Conservation (phyloP, 37 sponge, comb jelly and placozoan genomes). For the Bolinopsis microptera region DNA sequence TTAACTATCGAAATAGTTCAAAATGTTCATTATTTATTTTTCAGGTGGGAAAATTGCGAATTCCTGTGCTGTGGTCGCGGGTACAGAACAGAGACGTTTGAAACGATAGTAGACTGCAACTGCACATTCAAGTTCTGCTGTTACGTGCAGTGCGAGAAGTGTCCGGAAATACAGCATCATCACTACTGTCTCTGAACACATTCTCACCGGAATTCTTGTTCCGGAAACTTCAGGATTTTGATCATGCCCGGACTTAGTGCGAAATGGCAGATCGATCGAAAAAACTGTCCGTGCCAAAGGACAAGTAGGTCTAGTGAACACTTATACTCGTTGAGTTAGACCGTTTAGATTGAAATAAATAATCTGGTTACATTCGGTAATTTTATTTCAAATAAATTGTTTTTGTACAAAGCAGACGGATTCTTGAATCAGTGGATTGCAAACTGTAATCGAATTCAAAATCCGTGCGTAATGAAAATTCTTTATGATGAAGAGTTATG, state of each 20-base stretch:
- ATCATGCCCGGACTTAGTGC: not conserved
- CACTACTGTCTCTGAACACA: slow-evolving; percentile 44
- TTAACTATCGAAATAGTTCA: too few relatives aligned
- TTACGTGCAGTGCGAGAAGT: slow-evolving; percentile 26
- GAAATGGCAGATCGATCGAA: not conserved
- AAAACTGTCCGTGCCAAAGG: not conserved
- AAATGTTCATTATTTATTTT: too few relatives aligned
- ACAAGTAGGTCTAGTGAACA: not conserved
- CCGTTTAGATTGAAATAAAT: not conserved
- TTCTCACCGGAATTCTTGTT: not conserved
- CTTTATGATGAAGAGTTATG: not conserved
- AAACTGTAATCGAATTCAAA: not conserved
- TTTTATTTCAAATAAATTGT: not conserved
- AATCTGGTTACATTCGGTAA: not conserved
- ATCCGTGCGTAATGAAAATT: not conserved
- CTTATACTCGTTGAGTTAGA: not conserved
- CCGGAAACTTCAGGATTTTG: not conserved
- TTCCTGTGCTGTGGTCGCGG: slow-evolving; percentile 47
- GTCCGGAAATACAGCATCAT: not conserved
- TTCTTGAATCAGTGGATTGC: not conserved
- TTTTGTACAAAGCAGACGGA: not conserved
- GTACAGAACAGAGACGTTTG: slow-evolving; percentile 33
- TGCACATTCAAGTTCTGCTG: slow-evolving; percentile 63
- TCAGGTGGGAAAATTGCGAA: slow-evolving; percentile 56
- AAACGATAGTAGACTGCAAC: slow-evolving; percentile 1